Percentiles rank a stretch among this genome's conserved stretches.
These are phyloP conservation scores for Caenorhabditis panamensis DNA, from an alignment of 2,888 invertebrate species.

Conservation along the genomic window DNA sequence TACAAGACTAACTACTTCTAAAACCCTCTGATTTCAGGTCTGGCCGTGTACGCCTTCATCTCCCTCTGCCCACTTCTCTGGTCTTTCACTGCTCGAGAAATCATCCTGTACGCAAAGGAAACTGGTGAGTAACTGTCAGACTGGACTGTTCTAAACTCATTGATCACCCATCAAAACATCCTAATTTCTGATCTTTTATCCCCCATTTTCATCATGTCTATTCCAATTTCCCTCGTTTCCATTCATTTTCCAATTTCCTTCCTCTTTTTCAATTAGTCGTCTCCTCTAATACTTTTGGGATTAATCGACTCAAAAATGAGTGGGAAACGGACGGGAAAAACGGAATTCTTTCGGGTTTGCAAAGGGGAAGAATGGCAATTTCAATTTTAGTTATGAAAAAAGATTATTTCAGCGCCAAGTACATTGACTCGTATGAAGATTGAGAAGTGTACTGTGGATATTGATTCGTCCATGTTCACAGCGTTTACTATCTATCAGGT, in stretches of 20 bases:
- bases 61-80: conserved; percentile 78
- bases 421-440: conserved; percentile 78
- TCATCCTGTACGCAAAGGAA: conserved; percentile 78
- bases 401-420: conserved; percentile 65
- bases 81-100: conserved; percentile 79
- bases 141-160: background rate
- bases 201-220: too few species aligned
- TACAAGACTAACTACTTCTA: background rate
- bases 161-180: background rate
- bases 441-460: conserved; percentile 79
- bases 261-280: conserved; percentile 33
- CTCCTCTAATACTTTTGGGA: conserved; percentile 42
- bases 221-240: conserved; percentile 7
- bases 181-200: conserved; percentile 19
- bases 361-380: conserved; percentile 1
- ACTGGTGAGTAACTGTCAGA: conserved; percentile 70
- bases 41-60: conserved; percentile 77
- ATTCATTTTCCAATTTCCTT: background rate
- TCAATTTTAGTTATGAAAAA: background rate
- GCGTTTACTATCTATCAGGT: conserved; percentile 70
- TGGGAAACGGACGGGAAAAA: background rate
- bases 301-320: conserved; percentile 17
- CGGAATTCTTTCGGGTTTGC: too few species aligned
- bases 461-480: conserved; percentile 73
- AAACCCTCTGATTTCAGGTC: conserved; percentile 63